Conservation (phyloP, 2,888 invertebrate genomes). For the Andrena bucephala region DNA sequence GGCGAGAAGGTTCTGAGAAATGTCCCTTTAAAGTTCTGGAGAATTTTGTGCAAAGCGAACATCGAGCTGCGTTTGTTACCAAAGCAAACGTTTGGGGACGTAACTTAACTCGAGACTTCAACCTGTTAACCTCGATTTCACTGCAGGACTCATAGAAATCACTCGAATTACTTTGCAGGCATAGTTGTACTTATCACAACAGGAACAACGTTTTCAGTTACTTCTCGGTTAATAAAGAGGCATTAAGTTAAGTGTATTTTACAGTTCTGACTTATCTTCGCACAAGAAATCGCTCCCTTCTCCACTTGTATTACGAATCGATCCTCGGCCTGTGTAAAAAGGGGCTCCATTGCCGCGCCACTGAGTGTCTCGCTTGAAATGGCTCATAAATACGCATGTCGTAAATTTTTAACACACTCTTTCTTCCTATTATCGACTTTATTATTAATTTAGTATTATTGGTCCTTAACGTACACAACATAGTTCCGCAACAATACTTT, state of each 20-base stretch:
- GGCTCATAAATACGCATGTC: constrained; percentile 17
- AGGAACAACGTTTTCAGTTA: neutral
- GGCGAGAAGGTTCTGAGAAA: no score
- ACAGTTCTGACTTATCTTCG: no score
- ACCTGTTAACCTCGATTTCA: no score
- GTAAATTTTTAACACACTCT: constrained; percentile 24
- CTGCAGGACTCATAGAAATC: no score
- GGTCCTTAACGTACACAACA: constrained; percentile 65
- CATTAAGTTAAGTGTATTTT: no score
- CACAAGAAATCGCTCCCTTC: neutral
- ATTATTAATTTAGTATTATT: constrained; percentile 63
- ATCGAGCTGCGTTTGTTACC: no score
- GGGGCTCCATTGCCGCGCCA: neutral
- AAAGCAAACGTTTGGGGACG: no score
- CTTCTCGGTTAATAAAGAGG: neutral
- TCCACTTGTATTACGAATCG: neutral
- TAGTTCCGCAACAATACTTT: constrained; percentile 53
- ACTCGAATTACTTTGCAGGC: no score
- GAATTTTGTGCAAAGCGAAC: no score
- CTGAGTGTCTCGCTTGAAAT: neutral
- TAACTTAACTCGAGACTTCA: no score
- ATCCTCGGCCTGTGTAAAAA: neutral
- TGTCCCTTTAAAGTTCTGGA: no score
- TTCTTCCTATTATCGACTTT: constrained; percentile 28
- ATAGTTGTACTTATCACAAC: no score